These are phyloP conservation scores for Agrypnia vestita DNA, from an alignment of 1,140 invertebrate species.

Conservation along the genomic window DNA sequence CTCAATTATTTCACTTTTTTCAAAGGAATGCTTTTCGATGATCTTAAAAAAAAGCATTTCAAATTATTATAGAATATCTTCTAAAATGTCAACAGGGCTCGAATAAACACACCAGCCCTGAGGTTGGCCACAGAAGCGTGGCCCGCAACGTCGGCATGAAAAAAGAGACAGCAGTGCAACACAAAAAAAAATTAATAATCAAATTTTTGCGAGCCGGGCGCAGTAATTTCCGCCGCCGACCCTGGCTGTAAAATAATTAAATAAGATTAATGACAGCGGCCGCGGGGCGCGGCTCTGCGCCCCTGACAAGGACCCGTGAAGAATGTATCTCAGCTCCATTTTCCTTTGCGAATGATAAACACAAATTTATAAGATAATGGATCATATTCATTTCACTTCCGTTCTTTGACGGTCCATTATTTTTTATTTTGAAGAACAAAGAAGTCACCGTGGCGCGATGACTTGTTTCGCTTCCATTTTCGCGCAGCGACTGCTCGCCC, in stretches of 20 bases:
- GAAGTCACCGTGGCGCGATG: not conserved
- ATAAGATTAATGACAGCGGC: slow-evolving; percentile 37
- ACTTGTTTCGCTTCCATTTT: not conserved
- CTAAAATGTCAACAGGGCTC: no score
- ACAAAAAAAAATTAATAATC: not conserved
- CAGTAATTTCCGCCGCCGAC: not conserved
- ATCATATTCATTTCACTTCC: slow-evolving; percentile 17
- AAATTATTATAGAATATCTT: no score
- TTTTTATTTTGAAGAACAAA: slow-evolving; percentile 19
- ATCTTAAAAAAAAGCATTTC: no score
- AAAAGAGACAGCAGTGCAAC: no score
- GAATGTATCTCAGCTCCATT: slow-evolving; percentile 10
- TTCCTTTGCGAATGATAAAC: slow-evolving; percentile 18
- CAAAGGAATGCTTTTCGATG: no score
- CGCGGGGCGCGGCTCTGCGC: slow-evolving; percentile 1
- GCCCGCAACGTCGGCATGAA: no score
- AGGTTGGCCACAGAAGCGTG: no score
- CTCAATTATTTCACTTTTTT: no score
- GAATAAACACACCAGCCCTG: no score
- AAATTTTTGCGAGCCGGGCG: not conserved
- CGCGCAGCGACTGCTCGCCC: not conserved
- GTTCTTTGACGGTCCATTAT: not conserved
- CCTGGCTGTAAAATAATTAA: slow-evolving; percentile 28
- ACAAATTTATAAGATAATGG: slow-evolving; percentile 29
- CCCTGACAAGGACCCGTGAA: not conserved